A percentile compares a stretch with the other conserved stretches of the same genome.
phyloP scores from a whole-genome alignment of 1,140 invertebrate species.

The Zaprionus inermis region DNA sequence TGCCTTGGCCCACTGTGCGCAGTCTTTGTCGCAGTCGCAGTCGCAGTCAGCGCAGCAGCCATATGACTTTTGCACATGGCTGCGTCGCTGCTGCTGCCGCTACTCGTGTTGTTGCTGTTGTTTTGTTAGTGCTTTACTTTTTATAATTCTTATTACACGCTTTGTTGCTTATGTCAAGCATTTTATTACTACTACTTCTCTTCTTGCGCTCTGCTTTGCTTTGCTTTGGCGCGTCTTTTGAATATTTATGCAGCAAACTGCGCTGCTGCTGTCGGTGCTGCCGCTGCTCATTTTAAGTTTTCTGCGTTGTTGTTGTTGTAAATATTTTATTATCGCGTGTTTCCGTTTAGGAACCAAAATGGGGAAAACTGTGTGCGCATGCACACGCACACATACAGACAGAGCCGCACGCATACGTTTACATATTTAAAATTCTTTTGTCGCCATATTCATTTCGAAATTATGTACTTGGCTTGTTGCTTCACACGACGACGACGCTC shows the following conservation, averaged over 20 bases:
- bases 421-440: conserved; percentile 80
- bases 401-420: conserved; percentile 37
- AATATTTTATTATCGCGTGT: conserved; percentile 82
- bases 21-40: conserved; percentile 11
- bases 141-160: conserved; percentile 74
- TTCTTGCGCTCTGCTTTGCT: conserved; percentile 33
- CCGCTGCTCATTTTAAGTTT: conserved; percentile 56
- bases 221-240: conserved; percentile 44
- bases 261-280: conserved; percentile 25
- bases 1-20: conserved; percentile 52
- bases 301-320: conserved; percentile 61
- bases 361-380: conserved; percentile 53
- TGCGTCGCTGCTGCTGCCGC: conserved; percentile 16
- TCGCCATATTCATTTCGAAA: conserved; percentile 79
- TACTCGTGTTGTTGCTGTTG: conserved; percentile 24
- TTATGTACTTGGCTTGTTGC: conserved; percentile 75
- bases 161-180: conserved; percentile 58
- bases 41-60: conserved; percentile 25
- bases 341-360: conserved; percentile 82
- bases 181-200: conserved; percentile 17
- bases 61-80: conserved; percentile 53
- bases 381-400: conserved; percentile 38
- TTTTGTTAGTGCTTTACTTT: conserved; percentile 60
- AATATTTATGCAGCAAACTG: conserved; percentile 49
- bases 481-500: conserved; percentile 64